Evolutionary conservation across 2,888 invertebrate genomes (phyloP).

Genomic region (Drosophila melanocephala): DNA sequence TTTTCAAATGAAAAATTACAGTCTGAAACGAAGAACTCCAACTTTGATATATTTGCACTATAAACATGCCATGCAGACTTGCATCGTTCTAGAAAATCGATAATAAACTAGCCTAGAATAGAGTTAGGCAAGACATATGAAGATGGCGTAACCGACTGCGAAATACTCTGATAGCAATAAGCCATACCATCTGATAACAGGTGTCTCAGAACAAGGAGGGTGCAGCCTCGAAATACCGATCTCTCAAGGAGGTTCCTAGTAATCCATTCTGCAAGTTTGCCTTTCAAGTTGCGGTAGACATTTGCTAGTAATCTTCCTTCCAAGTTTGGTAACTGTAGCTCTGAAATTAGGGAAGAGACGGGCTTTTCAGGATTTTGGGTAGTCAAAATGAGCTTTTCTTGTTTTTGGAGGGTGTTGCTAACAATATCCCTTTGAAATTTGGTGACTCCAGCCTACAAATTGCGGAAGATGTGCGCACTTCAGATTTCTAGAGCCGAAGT

Average conservation of each 20-base stretch:
- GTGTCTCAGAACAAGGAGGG: not conserved
- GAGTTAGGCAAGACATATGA: not conserved
- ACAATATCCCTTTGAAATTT: not conserved
- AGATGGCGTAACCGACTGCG: not conserved
- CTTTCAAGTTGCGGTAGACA: not conserved
- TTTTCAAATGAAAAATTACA: not conserved
- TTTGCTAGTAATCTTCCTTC: not conserved
- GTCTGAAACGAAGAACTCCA: not conserved
- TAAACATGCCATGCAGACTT: not conserved
- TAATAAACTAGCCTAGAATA: not conserved
- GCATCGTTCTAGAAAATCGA: not conserved
- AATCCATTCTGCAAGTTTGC: not conserved
- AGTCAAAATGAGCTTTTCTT: too few species aligned
- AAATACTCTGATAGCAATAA: not conserved
- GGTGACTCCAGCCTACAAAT: not conserved
- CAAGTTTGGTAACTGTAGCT: not conserved
- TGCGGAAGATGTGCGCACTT: not conserved
- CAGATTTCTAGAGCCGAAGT: too few species aligned
- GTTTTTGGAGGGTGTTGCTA: not conserved
- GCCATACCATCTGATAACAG: not conserved
- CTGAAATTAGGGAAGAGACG: not conserved
- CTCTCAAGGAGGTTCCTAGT: not conserved
- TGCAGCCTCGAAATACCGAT: not conserved
- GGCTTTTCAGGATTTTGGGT: not conserved
- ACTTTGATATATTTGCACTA: not conserved